Conservation (phyloP, 2,888 invertebrate genomes). For the Habroteleia sp. region DNA sequence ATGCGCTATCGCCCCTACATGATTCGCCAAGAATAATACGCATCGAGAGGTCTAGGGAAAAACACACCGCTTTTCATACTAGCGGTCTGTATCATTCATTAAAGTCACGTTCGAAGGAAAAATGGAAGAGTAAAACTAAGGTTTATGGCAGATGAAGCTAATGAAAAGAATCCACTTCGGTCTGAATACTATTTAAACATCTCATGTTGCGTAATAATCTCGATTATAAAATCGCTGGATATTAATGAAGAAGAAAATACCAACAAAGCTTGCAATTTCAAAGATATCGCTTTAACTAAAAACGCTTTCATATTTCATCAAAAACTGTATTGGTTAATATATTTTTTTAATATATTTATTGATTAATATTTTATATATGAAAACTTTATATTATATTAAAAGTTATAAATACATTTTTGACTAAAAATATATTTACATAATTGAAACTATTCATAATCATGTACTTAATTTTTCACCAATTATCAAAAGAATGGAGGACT, state of each 20-base stretch:
- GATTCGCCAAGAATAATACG: constrained; percentile 45
- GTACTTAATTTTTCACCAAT: too few relatives aligned
- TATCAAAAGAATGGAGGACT: too few relatives aligned
- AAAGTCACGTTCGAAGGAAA: constrained; percentile 58
- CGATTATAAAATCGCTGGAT: constrained; percentile 18
- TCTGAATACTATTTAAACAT: constrained; percentile 23
- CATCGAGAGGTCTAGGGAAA: constrained; percentile 24
- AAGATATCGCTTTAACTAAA: too few relatives aligned
- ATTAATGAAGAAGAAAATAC: constrained; percentile 20
- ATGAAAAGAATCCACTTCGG: constrained; percentile 42
- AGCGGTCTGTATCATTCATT: constrained; percentile 46
- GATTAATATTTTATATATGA: too few relatives aligned
- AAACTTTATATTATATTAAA: too few relatives aligned
- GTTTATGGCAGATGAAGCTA: constrained; percentile 37
- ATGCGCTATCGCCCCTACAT: constrained; percentile 50
- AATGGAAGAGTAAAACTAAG: constrained; percentile 30
- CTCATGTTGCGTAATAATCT: constrained; percentile 17
- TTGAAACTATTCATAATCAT: too few relatives aligned
- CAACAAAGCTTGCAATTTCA: not conserved
- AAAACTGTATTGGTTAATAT: too few relatives aligned
- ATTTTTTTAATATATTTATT: too few relatives aligned
- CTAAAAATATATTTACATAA: too few relatives aligned
- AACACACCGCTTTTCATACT: constrained; percentile 48
- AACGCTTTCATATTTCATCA: too few relatives aligned
- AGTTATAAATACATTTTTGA: too few relatives aligned